phyloP scores from a whole-genome alignment of 2,888 invertebrate genomes.

The Siphonodentalium dalli region DNA sequence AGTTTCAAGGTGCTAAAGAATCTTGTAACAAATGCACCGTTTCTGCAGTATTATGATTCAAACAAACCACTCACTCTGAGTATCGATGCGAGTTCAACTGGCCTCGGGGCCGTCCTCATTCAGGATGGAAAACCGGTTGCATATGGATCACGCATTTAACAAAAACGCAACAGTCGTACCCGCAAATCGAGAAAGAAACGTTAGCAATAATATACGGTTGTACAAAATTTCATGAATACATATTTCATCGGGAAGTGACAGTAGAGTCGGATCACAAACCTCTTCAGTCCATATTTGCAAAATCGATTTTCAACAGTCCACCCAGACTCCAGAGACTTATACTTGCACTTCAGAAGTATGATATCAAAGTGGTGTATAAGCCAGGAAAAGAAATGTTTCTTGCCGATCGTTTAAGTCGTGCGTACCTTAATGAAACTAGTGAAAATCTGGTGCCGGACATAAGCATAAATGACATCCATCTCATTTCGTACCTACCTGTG shows the following conservation, averaged over 20 bases:
- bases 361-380: constrained; percentile 15
- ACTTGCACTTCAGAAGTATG: constrained; percentile 16
- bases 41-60: constrained; percentile 16
- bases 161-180: constrained; percentile 19
- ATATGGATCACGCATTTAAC: constrained; percentile 21
- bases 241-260: constrained; percentile 4
- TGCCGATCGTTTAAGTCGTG: constrained; percentile 14
- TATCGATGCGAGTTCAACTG: constrained; percentile 18
- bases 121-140: constrained; percentile 20
- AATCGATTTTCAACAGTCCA: constrained; percentile 16
- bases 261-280: constrained; percentile 22
- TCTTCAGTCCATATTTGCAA: constrained; percentile 15
- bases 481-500: constrained; percentile 13
- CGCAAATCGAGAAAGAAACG: constrained; percentile 20
- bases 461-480: constrained; percentile 8
- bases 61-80: constrained; percentile 7
- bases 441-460: constrained; percentile 9
- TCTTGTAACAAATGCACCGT: constrained; percentile 12
- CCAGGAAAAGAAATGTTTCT: constrained; percentile 18
- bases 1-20: constrained; percentile 12
- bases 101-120: constrained; percentile 13
- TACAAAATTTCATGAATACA: constrained; percentile 11
- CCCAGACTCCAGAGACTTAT: constrained; percentile 17
- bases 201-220: constrained; percentile 18
- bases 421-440: constrained; percentile 7